These are phyloP conservation scores for Psephotus haematonotus DNA, from an alignment of 2,113 vertebrate species.

Conservation along the genomic window DNA sequence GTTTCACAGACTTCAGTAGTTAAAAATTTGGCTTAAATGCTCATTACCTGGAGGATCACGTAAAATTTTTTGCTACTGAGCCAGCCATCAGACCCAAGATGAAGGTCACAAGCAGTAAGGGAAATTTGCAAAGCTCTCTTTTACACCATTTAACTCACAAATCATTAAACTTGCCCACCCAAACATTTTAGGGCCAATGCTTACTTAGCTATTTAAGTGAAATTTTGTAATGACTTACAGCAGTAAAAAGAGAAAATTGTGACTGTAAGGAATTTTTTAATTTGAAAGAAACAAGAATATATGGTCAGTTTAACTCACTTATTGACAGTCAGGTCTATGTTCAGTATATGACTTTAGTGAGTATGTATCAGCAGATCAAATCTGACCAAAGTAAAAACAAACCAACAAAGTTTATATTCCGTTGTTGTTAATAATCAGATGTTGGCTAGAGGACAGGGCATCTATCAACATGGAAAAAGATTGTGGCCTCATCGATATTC, in stretches of 20 bases:
- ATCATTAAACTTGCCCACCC: neutral
- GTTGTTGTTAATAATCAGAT: neutral
- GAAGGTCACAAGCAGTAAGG: neutral
- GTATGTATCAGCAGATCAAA: neutral
- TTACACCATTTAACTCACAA: neutral
- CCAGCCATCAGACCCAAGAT: neutral
- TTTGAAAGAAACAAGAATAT: neutral
- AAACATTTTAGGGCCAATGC: neutral
- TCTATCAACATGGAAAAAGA: neutral
- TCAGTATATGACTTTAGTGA: neutral
- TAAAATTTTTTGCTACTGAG: neutral
- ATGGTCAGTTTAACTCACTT: neutral
- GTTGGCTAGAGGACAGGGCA: neutral
- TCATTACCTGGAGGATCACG: neutral
- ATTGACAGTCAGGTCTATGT: neutral
- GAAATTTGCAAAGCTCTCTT: neutral
- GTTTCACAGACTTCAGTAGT: neutral
- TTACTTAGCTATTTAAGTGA: neutral
- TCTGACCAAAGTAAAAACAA: neutral
- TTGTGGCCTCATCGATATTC: neutral
- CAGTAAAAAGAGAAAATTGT: neutral
- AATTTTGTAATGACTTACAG: neutral
- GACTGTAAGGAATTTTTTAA: neutral
- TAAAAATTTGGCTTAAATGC: neutral
- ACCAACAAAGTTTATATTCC: neutral